A percentile compares a stretch with the other conserved stretches of the same genome.
Evolutionary conservation across 1,140 invertebrate species (phyloP).

Genomic region (Panagrolaimus sp.): DNA sequence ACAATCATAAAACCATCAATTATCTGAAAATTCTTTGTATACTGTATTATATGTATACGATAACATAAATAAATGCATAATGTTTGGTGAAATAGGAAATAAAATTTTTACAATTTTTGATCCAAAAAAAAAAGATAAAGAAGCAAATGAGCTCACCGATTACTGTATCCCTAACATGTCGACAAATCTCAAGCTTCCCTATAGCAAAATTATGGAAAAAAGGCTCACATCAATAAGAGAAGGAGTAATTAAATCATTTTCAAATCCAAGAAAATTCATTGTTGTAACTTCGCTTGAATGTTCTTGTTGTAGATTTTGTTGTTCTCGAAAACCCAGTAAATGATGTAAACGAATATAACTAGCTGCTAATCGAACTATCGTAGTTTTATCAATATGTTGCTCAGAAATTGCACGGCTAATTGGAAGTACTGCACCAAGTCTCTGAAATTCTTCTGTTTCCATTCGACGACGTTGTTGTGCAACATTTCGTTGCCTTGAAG

Average conservation of each 20-base stretch:
- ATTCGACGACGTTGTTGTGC: constrained; percentile 20
- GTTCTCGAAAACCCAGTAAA: neutral
- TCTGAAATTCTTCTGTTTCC: constrained; percentile 20
- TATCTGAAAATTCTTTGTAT: too few species aligned
- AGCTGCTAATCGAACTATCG: constrained; percentile 17
- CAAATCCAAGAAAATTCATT: neutral
- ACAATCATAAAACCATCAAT: constrained; percentile 23
- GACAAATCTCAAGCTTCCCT: too few species aligned
- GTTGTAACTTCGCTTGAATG: neutral
- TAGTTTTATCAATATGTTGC: constrained; percentile 25
- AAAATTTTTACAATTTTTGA: too few species aligned
- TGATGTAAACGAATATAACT: constrained; percentile 19
- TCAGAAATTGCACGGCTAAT: constrained; percentile 16
- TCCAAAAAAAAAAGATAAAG: too few species aligned
- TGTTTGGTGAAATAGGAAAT: too few species aligned
- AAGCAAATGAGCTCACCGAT: too few species aligned
- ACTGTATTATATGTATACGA: too few species aligned
- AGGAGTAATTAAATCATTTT: constrained; percentile 16
- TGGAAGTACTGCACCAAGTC: constrained; percentile 18
- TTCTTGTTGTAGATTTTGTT: neutral
- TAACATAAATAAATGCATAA: too few species aligned
- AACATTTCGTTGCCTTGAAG: neutral
- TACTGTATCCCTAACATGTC: too few species aligned
- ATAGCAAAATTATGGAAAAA: too few species aligned
- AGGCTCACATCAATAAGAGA: neutral